Conservation (phyloP, 1,140 invertebrate genomes). For the Drosophila bocqueti region DNA sequence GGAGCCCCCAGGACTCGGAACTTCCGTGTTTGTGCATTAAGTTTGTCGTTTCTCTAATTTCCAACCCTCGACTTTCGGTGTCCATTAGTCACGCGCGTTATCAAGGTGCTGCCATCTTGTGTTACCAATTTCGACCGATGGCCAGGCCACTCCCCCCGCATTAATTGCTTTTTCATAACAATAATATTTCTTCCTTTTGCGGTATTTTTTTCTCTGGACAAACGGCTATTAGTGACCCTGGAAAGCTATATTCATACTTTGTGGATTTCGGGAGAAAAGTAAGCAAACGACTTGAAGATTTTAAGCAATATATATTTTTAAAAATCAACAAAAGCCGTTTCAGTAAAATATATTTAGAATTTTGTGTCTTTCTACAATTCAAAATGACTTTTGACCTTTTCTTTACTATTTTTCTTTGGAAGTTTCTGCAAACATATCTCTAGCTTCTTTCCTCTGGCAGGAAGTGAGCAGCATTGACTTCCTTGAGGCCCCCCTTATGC, state of each 20-base stretch:
- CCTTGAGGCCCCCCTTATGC: slow-evolving; percentile 18
- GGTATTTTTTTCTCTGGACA: not conserved
- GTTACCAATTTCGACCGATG: slow-evolving; percentile 61
- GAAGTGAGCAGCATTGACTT: slow-evolving; percentile 38
- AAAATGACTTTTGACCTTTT: not conserved
- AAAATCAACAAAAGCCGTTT: not conserved
- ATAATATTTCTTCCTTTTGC: slow-evolving; percentile 55
- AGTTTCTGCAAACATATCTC: not conserved
- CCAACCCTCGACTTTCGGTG: slow-evolving; percentile 52
- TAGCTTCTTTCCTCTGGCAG: slow-evolving; percentile 25
- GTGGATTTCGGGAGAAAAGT: not conserved
- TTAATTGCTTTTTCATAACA: slow-evolving; percentile 70
- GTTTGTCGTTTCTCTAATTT: slow-evolving; percentile 61
- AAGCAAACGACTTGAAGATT: too few relatives aligned
- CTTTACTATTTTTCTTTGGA: not conserved
- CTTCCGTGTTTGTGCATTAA: slow-evolving; percentile 67
- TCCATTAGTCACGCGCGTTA: slow-evolving; percentile 74
- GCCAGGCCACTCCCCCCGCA: slow-evolving; percentile 39
- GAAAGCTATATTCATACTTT: not conserved
- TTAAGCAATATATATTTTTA: too few relatives aligned
- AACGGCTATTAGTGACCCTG: slow-evolving; percentile 1
- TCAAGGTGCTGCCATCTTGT: slow-evolving; percentile 75
- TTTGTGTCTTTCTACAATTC: not conserved
- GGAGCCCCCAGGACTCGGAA: slow-evolving; percentile 7
- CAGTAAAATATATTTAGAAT: not conserved